Percentiles rank a stretch among this genome's conserved stretches.
Conservation (phyloP, 2,113 vertebrate genomes). For the Oryzias woworae region DNA sequence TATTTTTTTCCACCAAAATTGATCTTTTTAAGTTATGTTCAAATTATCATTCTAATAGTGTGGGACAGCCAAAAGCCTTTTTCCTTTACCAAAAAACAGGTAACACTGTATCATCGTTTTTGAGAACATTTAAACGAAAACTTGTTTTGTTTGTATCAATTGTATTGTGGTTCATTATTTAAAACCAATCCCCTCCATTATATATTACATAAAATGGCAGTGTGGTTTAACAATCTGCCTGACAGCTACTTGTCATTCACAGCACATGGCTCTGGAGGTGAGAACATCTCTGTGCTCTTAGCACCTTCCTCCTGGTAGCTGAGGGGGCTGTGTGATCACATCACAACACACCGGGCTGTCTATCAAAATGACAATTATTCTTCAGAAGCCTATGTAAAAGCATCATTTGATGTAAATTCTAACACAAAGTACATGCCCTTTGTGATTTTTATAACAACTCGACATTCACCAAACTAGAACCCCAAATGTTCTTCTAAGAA, state of each 20-base stretch:
- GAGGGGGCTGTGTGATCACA: conserved; percentile 30
- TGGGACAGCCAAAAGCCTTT: too few relatives aligned
- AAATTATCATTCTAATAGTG: too few relatives aligned
- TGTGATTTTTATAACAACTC: too few relatives aligned
- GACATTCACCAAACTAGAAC: too few relatives aligned
- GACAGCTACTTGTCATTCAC: conserved; percentile 29
- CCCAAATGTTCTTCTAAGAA: too few relatives aligned
- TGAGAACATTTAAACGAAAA: background rate
- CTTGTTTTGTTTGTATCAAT: background rate
- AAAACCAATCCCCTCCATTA: background rate
- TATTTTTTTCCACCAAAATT: too few relatives aligned
- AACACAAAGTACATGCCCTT: too few relatives aligned
- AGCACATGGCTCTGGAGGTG: conserved; percentile 29
- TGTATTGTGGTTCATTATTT: background rate
- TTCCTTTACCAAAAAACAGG: too few relatives aligned
- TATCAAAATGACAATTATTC: conserved; percentile 10
- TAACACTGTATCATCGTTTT: too few relatives aligned
- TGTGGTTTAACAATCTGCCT: too few relatives aligned
- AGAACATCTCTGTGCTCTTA: conserved; percentile 53
- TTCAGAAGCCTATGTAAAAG: conserved; percentile 6
- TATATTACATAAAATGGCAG: too few relatives aligned
- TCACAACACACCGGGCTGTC: conserved; percentile 6
- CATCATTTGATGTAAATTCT: background rate
- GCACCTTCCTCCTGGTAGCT: conserved; percentile 45
- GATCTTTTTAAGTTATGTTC: too few relatives aligned